Evolutionary conservation across 2,797 vertebrate genomes (phyloP).

Genomic region (Megaceryle alcyon): DNA sequence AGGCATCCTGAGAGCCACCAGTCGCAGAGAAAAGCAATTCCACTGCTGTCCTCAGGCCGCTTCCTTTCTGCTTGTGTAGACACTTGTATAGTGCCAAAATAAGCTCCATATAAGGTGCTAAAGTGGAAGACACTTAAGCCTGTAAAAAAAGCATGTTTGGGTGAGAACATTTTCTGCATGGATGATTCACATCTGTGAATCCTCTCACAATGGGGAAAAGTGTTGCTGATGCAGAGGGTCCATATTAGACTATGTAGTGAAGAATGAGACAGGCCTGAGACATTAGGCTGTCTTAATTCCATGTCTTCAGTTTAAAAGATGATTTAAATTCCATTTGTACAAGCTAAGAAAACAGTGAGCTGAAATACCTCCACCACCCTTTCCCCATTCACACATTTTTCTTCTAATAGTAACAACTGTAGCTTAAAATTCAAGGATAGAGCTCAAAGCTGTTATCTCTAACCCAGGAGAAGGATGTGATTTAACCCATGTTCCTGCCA

Average conservation of each 20-base stretch:
- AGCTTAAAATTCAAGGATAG: neutral
- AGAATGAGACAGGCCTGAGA: neutral
- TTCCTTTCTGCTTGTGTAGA: neutral
- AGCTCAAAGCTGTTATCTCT: neutral
- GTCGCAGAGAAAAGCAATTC: neutral
- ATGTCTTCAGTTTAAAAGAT: neutral
- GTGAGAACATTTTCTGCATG: neutral
- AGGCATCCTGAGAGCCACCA: neutral
- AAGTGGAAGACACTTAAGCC: neutral
- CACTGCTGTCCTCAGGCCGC: neutral
- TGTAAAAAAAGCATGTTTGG: neutral
- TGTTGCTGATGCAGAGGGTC: neutral
- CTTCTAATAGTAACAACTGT: neutral
- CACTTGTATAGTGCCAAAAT: too few relatives aligned
- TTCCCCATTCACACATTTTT: neutral
- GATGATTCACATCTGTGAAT: fast-evolving
- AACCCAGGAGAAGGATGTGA: neutral
- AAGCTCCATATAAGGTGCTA: neutral
- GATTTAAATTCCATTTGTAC: neutral
- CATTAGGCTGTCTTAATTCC: neutral
- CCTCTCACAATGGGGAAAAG: neutral
- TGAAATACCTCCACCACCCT: neutral
- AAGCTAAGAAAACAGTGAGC: neutral
- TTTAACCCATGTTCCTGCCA: neutral
- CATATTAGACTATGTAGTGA: neutral